Evolutionary conservation across 1,140 invertebrate genomes (phyloP).

Genomic region (Aphaenogaster ashmeadi): DNA sequence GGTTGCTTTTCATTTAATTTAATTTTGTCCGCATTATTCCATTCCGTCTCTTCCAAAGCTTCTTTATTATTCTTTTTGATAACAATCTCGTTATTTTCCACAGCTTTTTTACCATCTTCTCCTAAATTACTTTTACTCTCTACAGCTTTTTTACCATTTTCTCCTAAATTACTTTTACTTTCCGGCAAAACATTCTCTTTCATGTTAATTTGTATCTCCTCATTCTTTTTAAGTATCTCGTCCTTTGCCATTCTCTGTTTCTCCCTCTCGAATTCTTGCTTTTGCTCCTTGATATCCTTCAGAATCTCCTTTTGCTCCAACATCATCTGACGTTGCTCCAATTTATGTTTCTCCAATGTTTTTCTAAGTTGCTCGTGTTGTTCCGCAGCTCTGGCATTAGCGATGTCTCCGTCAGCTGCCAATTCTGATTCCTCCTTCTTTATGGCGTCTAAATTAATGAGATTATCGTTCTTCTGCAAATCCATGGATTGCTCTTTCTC

Average conservation of each 20-base stretch:
- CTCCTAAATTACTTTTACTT: not conserved
- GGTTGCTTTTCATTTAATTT: slow-evolving; percentile 27
- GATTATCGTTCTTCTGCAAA: slow-evolving; percentile 77
- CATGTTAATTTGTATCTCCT: slow-evolving; percentile 17
- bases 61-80: slow-evolving; percentile 36
- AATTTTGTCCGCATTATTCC: not conserved
- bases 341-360: slow-evolving; percentile 88
- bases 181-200: not conserved
- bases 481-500: slow-evolving; percentile 79
- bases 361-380: slow-evolving; percentile 87
- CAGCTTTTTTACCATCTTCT: not conserved
- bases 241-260: slow-evolving; percentile 73
- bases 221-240: slow-evolving; percentile 25
- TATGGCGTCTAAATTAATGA: slow-evolving; percentile 85
- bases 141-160: not conserved
- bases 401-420: slow-evolving; percentile 79
- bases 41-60: not conserved
- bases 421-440: slow-evolving; percentile 87
- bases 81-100: slow-evolving; percentile 8
- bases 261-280: slow-evolving; percentile 86
- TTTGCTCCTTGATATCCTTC: slow-evolving; percentile 87
- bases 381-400: slow-evolving; percentile 72
- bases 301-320: slow-evolving; percentile 88
- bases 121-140: not conserved
- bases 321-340: slow-evolving; percentile 88